Percentiles rank a stretch among this genome's conserved stretches.
These are phyloP conservation scores for Entomobrya multifasciata DNA, from an alignment of 2,888 invertebrate genomes.

Conservation along the genomic window DNA sequence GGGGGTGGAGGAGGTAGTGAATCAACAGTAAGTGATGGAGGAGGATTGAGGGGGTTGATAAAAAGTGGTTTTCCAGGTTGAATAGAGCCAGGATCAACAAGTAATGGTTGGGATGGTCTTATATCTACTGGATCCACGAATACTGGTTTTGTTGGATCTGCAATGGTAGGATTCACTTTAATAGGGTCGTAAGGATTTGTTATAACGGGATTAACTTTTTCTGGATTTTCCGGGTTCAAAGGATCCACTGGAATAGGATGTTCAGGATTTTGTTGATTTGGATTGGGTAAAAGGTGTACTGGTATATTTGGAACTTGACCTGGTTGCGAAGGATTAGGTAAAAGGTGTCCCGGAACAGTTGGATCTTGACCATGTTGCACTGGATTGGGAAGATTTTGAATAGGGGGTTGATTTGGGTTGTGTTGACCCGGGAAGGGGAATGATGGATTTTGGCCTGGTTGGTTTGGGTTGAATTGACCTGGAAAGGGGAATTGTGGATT, in stretches of 20 bases:
- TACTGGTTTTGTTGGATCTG: constrained; percentile 48
- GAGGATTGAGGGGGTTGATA: constrained; percentile 29
- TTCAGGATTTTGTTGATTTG: neutral
- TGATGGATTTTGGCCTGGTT: constrained; percentile 32
- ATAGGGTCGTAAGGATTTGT: constrained; percentile 53
- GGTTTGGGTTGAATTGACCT: constrained; percentile 13
- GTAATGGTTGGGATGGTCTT: constrained; percentile 37
- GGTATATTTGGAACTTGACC: neutral
- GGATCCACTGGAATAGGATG: constrained; percentile 48
- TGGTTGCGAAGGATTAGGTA: constrained; percentile 51
- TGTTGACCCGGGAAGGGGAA: constrained; percentile 27
- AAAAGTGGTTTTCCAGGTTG: constrained; percentile 29
- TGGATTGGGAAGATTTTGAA: constrained; percentile 26
- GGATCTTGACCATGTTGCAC: constrained; percentile 32
- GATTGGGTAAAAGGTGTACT: neutral
- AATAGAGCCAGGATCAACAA: constrained; percentile 22
- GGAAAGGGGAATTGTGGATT: constrained; percentile 39
- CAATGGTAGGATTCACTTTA: constrained; percentile 52
- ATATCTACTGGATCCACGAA: constrained; percentile 42
- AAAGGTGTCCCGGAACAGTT: constrained; percentile 22
- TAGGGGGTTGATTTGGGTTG: constrained; percentile 16
- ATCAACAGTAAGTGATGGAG: neutral
- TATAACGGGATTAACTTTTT: constrained; percentile 44
- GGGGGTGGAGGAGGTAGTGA: constrained; percentile 18
- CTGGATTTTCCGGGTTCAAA: constrained; percentile 43